Conservation (phyloP, 2,113 vertebrate genomes). For the Micronisus gabar region DNA sequence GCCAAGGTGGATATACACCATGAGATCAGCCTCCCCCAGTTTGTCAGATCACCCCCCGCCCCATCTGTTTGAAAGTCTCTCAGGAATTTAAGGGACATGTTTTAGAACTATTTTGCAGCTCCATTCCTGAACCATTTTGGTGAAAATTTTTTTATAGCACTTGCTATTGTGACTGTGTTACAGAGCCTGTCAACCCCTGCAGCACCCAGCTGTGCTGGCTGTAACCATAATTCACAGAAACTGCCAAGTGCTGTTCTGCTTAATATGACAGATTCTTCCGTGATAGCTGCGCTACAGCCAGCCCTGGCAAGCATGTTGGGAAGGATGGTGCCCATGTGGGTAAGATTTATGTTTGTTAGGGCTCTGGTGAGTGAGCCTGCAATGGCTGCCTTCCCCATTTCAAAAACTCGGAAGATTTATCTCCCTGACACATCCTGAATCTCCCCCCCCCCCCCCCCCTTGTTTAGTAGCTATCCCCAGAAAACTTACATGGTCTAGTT, state of each 20-base stretch:
- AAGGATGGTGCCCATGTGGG: slow-evolving; percentile 21
- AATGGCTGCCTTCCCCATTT: not conserved
- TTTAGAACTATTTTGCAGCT: not conserved
- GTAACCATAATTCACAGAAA: slow-evolving; percentile 6
- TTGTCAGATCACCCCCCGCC: rapidly evolving
- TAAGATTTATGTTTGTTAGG: slow-evolving; percentile 26
- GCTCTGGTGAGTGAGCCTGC: slow-evolving; percentile 21
- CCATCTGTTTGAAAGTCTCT: not conserved
- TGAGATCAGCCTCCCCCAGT: not conserved
- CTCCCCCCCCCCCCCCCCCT: no score
- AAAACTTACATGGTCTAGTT: not conserved
- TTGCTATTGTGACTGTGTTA: slow-evolving; percentile 4
- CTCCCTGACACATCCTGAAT: not conserved
- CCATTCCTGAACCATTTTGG: not conserved
- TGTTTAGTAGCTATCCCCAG: not conserved
- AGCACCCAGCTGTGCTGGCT: slow-evolving; percentile 49
- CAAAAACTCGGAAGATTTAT: slow-evolving; percentile 13
- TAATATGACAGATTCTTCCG: slow-evolving; percentile 26
- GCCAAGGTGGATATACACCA: not conserved
- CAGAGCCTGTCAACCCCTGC: slow-evolving; percentile 31
- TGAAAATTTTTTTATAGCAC: not conserved
- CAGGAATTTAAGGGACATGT: not conserved
- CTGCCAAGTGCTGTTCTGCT: slow-evolving; percentile 31
- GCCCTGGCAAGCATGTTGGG: not conserved
- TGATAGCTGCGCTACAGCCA: not conserved